phyloP scores from a whole-genome alignment of 2,888 invertebrate genomes.

The Sphaerophoria taeniata region DNA sequence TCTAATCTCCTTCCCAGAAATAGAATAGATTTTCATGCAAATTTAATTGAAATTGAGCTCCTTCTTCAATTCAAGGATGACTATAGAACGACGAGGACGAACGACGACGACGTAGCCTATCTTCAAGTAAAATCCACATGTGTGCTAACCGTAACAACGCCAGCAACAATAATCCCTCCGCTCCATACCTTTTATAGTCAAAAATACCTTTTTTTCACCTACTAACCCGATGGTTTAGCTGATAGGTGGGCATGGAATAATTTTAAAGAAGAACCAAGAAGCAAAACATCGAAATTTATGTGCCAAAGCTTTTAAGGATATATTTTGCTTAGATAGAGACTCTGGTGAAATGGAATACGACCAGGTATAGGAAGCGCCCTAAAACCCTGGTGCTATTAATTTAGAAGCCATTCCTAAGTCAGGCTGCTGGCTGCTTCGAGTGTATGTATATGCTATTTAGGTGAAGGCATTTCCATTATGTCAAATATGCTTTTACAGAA shows the following conservation, averaged over 20 bases:
- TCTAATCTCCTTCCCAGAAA: conserved; percentile 8
- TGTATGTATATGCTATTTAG: conserved; percentile 65
- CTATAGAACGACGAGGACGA: too few relatives aligned
- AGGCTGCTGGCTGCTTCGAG: conserved; percentile 3
- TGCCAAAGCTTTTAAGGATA: conserved; percentile 72
- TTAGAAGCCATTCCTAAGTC: conserved; percentile 69
- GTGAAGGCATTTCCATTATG: conserved; percentile 78
- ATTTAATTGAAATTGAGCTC: conserved; percentile 75
- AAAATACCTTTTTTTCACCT: conserved; percentile 31
- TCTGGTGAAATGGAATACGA: conserved; percentile 5
- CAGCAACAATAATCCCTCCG: conserved; percentile 30
- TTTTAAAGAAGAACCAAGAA: conserved; percentile 55
- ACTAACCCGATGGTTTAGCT: conserved; percentile 18
- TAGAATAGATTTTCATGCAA: conserved; percentile 73
- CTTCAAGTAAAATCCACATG: conserved; percentile 54
- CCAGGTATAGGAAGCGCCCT: conserved; percentile 6
- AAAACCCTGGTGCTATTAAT: conserved; percentile 64
- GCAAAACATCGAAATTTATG: conserved; percentile 70
- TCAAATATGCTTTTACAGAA: conserved; percentile 78
- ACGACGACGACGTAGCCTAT: conserved; percentile 53
- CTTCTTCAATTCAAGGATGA: conserved; percentile 17
- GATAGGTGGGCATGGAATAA: conserved; percentile 7
- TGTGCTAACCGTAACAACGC: background rate
- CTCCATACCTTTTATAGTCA: conserved; percentile 6
- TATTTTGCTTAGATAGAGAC: conserved; percentile 27